Evolutionary conservation across 35 echinoderm and acorn worm genomes (phyloP).

Genomic region (Amphiura filiformis): DNA sequence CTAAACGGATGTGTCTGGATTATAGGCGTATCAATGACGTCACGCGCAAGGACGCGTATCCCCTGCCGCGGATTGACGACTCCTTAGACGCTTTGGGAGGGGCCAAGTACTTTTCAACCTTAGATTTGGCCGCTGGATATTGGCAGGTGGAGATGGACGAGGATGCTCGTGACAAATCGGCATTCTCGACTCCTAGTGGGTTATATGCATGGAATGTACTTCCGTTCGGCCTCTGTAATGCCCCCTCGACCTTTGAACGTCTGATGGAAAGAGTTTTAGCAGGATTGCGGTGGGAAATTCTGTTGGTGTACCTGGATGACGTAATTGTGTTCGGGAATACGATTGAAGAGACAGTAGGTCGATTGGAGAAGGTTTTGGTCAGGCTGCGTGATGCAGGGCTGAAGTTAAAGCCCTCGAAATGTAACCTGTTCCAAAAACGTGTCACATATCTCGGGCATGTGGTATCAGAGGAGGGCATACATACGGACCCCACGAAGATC

Average conservation of each 20-base stretch:
- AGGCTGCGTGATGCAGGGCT: slow-evolving; percentile 17
- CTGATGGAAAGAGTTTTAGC: slow-evolving; percentile 23
- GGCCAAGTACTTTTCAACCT: slow-evolving; percentile 25
- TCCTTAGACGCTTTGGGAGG: slow-evolving; percentile 24
- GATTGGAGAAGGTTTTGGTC: not conserved
- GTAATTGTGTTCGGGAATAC: slow-evolving; percentile 13
- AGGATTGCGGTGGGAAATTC: slow-evolving; percentile 23
- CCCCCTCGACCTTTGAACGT: slow-evolving; percentile 44
- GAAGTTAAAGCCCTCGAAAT: slow-evolving; percentile 52
- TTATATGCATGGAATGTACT: not conserved
- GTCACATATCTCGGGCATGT: slow-evolving; percentile 45
- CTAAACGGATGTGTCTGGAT: slow-evolving; percentile 46
- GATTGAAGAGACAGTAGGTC: not conserved
- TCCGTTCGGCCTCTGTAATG: slow-evolving; percentile 48
- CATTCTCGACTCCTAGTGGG: slow-evolving; percentile 5
- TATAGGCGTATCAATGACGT: slow-evolving; percentile 42
- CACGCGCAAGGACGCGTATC: slow-evolving; percentile 42
- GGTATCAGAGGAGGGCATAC: slow-evolving; percentile 20
- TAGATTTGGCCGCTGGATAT: slow-evolving; percentile 37
- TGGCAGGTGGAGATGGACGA: slow-evolving; percentile 66
- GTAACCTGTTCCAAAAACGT: slow-evolving; percentile 9
- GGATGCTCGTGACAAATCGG: slow-evolving; percentile 25
- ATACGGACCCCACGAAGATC: slow-evolving; percentile 40
- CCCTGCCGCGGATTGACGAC: slow-evolving; percentile 54
- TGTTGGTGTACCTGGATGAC: slow-evolving; percentile 12